phyloP scores from a whole-genome alignment of 2,113 vertebrate genomes.

The Urocitellus parryii region DNA sequence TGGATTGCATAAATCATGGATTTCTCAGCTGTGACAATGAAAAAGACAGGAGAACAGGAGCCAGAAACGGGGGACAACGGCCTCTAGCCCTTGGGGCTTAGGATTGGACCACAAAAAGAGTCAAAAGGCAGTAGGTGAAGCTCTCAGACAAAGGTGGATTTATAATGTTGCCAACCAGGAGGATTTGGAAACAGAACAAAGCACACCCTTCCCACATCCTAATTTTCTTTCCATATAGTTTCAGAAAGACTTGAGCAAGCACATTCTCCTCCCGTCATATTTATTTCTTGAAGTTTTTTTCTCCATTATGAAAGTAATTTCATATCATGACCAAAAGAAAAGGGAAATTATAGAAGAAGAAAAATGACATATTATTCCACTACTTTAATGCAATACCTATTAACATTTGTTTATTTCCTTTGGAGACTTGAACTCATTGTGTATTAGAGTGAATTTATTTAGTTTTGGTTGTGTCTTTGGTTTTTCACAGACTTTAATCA shows the following conservation, averaged over 20 bases:
- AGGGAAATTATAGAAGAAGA: constrained; percentile 8
- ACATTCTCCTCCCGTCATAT: too few species aligned
- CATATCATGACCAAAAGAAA: not conserved
- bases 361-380: not conserved
- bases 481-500: not conserved
- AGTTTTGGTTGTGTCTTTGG: not conserved
- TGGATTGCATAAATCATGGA: constrained; percentile 78
- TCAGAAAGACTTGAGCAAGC: too few species aligned
- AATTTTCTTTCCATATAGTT: too few species aligned
- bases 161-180: constrained; percentile 17
- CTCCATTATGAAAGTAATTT: too few species aligned
- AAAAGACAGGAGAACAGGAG: constrained; percentile 51
- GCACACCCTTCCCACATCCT: too few species aligned
- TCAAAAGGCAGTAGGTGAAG: not conserved
- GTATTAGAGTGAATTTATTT: constrained; percentile 6
- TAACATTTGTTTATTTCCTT: constrained; percentile 9
- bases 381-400: not conserved
- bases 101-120: constrained; percentile 47
- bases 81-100: constrained; percentile 54
- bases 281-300: too few species aligned
- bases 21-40: constrained; percentile 58
- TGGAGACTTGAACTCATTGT: not conserved
- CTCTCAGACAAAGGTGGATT: not conserved
- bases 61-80: constrained; percentile 68
- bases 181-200: constrained; percentile 21